Base-by-base conservation (phyloP, 2,113 vertebrate species). In the Urocolius indicus region DNA sequence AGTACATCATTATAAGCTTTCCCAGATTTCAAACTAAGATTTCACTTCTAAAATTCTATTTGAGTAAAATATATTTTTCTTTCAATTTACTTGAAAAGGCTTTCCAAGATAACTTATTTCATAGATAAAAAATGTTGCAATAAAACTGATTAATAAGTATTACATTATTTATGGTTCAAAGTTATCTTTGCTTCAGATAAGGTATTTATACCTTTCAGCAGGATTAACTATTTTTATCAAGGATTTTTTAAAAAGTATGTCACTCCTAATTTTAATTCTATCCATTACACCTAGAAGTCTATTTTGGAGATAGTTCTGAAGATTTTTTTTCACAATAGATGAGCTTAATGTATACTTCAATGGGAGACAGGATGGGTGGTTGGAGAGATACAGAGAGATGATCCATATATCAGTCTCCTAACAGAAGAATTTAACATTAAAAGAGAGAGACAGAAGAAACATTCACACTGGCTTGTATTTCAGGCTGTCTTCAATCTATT, bases 91-190 rank as follows among this genome's bases (percentile, higher is more conserved):
- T 91, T 93, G 62, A 84, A 94, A 93, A 73, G 52, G 87, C n/a
- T 52, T 80, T 82, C n/a, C 36, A 49, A 73, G 66, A 79, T 45
- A 83, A 57, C 12, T 93, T 81, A 77, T 85, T 94, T 85, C 48
- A 67, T 13, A 88, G 91, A 90, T 83, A 91, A 94, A 86, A 86
- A 72, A 5, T 49, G 59, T 84, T 86, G 75, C 89, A 84, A 41
- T 78, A 90, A 87, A 95, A 89, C 68, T 58, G 89, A 94, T 95
- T 96, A 93, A 94, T 89, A 93, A 86, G 58, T 66, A 86, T 86
- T 75, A 69, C 71, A 86, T 93, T 86, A 96, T 88, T 92, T 93
- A 72, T 69, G 96, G 81, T 75, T 86, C 84, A 93, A 95, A 89
- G 81, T 87, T 89, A 73, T 84, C 80, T 87, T 81, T 77, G 23